Percentiles rank a stretch among this genome's conserved stretches.
Evolutionary conservation across 2,888 invertebrate genomes (phyloP).

Genomic region (Tinea pellionella): DNA sequence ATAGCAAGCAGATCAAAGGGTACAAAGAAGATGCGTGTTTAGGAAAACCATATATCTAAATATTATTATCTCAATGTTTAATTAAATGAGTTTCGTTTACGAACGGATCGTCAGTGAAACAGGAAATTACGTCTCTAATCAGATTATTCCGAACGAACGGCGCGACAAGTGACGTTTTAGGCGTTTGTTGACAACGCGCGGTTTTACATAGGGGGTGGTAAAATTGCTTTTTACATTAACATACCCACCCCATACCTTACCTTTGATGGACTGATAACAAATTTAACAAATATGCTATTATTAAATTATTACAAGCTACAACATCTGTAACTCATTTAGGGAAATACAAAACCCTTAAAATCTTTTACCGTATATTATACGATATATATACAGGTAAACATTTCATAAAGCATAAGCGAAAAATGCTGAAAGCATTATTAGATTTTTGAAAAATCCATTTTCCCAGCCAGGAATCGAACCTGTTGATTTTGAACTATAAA

Average conservation of each 20-base stretch:
- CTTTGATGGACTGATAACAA: background rate
- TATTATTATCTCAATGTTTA: slow-evolving; percentile 10
- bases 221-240: slow-evolving; percentile 12
- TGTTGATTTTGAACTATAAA: no score
- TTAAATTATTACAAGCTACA: background rate
- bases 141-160: slow-evolving; percentile 46
- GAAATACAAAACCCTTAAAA: no score
- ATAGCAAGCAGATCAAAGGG: background rate
- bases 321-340: no score
- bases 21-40: background rate
- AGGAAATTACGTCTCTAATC: slow-evolving; percentile 59
- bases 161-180: slow-evolving; percentile 32
- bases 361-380: no score
- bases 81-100: slow-evolving; percentile 22
- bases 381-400: no score
- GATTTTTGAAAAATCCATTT: no score
- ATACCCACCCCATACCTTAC: background rate
- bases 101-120: slow-evolving; percentile 34
- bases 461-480: no score
- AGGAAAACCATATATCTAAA: background rate
- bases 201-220: background rate
- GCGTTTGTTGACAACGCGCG: slow-evolving; percentile 1
- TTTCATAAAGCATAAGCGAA: no score
- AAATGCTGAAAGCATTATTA: no score
- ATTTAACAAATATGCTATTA: background rate